Conservation (phyloP, 2,888 invertebrate genomes). For the Cantharis lateralis region DNA sequence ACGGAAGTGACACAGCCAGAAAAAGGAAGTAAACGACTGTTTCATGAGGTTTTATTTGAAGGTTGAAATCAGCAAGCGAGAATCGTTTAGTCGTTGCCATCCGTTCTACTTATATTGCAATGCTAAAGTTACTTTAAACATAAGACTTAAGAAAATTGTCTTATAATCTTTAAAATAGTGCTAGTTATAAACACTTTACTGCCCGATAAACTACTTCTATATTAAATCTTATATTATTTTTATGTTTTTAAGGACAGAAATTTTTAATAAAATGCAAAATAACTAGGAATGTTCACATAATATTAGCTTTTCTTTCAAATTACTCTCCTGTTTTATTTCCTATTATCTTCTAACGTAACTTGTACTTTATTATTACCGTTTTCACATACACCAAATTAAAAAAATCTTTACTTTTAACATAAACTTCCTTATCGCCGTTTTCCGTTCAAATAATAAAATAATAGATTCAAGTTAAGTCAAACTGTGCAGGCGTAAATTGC, state of each 20-base stretch:
- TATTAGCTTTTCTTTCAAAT: neutral
- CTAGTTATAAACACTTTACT: constrained; percentile 30
- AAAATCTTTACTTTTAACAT: neutral
- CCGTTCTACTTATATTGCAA: constrained; percentile 46
- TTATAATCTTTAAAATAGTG: constrained; percentile 41
- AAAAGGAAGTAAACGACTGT: constrained; percentile 47
- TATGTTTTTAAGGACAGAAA: neutral
- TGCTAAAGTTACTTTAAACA: constrained; percentile 41
- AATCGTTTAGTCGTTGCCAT: constrained; percentile 45
- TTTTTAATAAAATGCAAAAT: constrained; percentile 30
- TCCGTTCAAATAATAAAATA: neutral
- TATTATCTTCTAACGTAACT: neutral
- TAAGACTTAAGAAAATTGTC: constrained; percentile 40
- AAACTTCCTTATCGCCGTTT: neutral
- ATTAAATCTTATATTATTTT: constrained; percentile 20
- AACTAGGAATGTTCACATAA: neutral
- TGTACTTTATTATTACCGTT: neutral
- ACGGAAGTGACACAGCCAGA: constrained; percentile 47
- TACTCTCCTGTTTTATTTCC: neutral
- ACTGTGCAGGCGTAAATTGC: neutral
- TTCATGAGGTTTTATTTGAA: constrained; percentile 48
- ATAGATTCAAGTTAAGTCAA: neutral
- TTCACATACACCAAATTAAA: neutral
- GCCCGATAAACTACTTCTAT: constrained; percentile 22
- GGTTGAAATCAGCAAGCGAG: constrained; percentile 46